Evolutionary conservation across 2,888 invertebrate species (phyloP), one percentile per base, ranked within the genome.

Genomic region (Dioctria linearis): DNA sequence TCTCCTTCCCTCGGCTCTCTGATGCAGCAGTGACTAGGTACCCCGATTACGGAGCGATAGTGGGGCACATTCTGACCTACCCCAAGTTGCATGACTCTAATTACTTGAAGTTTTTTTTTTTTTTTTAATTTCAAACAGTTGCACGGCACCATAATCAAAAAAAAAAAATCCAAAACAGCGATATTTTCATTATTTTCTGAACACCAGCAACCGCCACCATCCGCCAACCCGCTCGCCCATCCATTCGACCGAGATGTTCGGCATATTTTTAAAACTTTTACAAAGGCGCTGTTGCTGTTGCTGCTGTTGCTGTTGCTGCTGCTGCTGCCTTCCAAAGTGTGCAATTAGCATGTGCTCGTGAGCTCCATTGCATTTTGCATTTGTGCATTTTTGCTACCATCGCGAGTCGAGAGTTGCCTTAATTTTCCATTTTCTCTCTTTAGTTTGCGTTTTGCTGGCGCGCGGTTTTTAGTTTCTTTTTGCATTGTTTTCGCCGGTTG

Each of bases 281-380:
- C 61, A 61, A 11, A 11, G 54, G 11, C 54, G n/a, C n/a, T n/a
- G n/a, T n/a, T n/a, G n/a, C n/a, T 54, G 54, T n/a, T 54, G 5
- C 54, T 4, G 46, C 46, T 54, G 54, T 3, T 54, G 6, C 54
- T 54, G 25, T 3, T 54, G 54, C 9, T 54, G 54, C 11, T 11
- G 11, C 40, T 57, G 57, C 39, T 42, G 39, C 11, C 37, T 37
- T 57, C n/a, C 57, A 46, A 46, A 57, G 71, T 25, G 25, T 73
- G 73, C 73, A 73, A 73, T 73, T 73, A 57, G 57, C 57, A 40
- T 73, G 42, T 43, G 43, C 59, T 73, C 59, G 40, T 39, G 37
- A 61, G 37, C 25, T 59, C 6, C 61, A 37, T 61, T 73, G 73
- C 73, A 73, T 73, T 57, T 43, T 57, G 54, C 57, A 73, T 59